Conservation (phyloP, 2,113 vertebrate species). For the Labrus mixtus region DNA sequence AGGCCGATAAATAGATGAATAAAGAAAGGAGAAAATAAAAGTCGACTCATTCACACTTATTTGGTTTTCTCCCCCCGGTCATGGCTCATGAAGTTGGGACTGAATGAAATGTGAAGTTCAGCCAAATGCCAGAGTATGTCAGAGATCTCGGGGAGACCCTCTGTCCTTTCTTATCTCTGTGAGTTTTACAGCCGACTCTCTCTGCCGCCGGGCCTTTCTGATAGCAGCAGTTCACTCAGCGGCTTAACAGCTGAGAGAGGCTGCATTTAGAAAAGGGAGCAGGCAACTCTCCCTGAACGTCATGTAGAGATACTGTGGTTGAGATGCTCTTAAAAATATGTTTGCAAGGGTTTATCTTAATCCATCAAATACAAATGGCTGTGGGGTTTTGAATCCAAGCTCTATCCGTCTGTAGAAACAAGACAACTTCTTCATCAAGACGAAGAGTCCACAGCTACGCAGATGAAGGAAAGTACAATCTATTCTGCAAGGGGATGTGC, state of each 20-base stretch:
- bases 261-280: constrained; percentile 37
- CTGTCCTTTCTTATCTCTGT: constrained; percentile 45
- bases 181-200: constrained; percentile 46
- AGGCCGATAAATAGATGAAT: constrained; percentile 27
- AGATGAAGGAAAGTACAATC: too few species aligned
- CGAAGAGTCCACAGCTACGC: background rate
- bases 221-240: constrained; percentile 26
- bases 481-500: too few species aligned
- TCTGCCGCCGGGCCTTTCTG: constrained; percentile 35
- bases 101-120: constrained; percentile 64
- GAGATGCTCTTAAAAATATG: constrained; percentile 2
- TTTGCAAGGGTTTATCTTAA: background rate
- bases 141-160: constrained; percentile 47
- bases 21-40: constrained; percentile 31
- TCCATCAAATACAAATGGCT: background rate
- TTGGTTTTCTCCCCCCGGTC: constrained; percentile 21
- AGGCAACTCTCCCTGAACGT: constrained; percentile 9
- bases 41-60: constrained; percentile 46
- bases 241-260: constrained; percentile 40
- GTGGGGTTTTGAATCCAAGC: background rate
- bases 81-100: constrained; percentile 40
- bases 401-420: background rate
- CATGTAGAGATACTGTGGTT: constrained; percentile 4
- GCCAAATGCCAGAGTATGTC: constrained; percentile 55
- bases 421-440: background rate